Base-by-base conservation (phyloP, 2,797 vertebrate genomes). In the Choloepus didactylus region DNA sequence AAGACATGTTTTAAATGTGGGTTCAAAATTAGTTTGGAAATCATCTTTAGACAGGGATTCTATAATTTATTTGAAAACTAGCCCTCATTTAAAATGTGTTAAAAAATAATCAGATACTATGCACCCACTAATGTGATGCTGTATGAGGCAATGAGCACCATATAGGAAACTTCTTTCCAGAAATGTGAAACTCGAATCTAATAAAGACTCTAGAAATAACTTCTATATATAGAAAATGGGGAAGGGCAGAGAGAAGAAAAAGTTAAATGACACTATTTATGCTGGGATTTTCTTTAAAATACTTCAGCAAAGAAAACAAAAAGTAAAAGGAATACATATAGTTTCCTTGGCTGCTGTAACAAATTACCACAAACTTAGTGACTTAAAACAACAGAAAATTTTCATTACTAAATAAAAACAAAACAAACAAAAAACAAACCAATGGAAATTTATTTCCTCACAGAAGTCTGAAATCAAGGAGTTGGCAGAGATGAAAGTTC, bases 21-120 rank as follows among this genome's bases (percentile, higher is more conserved):
- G n/a, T 60, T 86, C 80, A 73, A 81, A 51, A 64, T 70, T 83
- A 64, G 70, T 72, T 70, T 84, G 35, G 86, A 83, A 83, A 84
- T 69, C 75, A 23, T 60, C 44, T 80, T 84, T 87, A 44, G 75
- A n/a, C 15, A 75, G 38, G 41, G 69, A 60, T 67, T 44, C 15
- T 69, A 5, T 80, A 31, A 75, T 70, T 90, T 35, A 64, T 84
- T 91, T 84, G 83, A 87, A 94, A 75, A 27, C 2, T 31, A 29
- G 62, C 31, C 10, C 41, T 93, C 73, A 59, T 35, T 82, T 77
- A 69, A 29, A 38, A 49, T 12, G 51, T 77, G 62, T 67, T 41
- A 44, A 87, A 59, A 59, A 75, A 67, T 18, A 72, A 9, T 87
- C 49, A 10, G 35, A 75, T 25, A 29, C 44, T 16, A 6, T 19